A percentile compares a stretch with the other conserved stretches of the same genome.
Evolutionary conservation across 1,140 invertebrate genomes (phyloP).

Genomic region (Hyposmocoma kahamanoa): DNA sequence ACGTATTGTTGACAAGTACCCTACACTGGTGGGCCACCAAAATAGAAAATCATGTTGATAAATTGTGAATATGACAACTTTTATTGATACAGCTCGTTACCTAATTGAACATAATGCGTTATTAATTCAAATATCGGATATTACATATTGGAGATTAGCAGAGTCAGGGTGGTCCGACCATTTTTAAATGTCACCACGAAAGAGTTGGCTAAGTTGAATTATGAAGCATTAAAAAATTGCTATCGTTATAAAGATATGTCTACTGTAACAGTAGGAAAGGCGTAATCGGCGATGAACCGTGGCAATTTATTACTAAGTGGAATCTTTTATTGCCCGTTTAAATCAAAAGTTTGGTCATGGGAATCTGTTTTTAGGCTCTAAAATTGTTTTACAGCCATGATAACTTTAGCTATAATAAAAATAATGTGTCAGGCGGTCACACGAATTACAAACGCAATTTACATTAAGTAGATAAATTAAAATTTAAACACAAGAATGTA

Average conservation of each 20-base stretch:
- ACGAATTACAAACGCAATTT: too few species aligned
- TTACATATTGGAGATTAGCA: slow-evolving; percentile 24
- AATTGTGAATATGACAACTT: neutral
- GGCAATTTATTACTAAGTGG: slow-evolving; percentile 42
- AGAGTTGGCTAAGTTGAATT: slow-evolving; percentile 6
- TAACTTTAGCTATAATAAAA: too few species aligned
- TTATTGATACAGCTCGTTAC: slow-evolving; percentile 17
- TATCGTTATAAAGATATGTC: slow-evolving; percentile 23
- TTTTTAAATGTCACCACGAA: slow-evolving; percentile 17
- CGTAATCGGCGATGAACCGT: slow-evolving; percentile 32
- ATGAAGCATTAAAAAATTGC: slow-evolving; percentile 35
- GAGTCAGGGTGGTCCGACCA: slow-evolving; percentile 35
- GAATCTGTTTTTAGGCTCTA: too few species aligned
- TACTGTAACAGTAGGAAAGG: slow-evolving; percentile 35
- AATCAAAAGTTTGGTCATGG: neutral
- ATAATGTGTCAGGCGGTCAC: too few species aligned
- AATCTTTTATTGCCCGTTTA: slow-evolving; percentile 12
- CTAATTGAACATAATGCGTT: slow-evolving; percentile 37
- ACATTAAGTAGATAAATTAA: too few species aligned
- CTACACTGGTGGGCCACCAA: neutral
- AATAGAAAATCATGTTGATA: neutral
- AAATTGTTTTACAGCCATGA: too few species aligned
- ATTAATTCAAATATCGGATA: slow-evolving; percentile 40
- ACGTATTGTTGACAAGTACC: too few species aligned
- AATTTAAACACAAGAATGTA: too few species aligned